Evolutionary conservation across 2,888 invertebrate species (phyloP).

Genomic region (Cantharis rufa): DNA sequence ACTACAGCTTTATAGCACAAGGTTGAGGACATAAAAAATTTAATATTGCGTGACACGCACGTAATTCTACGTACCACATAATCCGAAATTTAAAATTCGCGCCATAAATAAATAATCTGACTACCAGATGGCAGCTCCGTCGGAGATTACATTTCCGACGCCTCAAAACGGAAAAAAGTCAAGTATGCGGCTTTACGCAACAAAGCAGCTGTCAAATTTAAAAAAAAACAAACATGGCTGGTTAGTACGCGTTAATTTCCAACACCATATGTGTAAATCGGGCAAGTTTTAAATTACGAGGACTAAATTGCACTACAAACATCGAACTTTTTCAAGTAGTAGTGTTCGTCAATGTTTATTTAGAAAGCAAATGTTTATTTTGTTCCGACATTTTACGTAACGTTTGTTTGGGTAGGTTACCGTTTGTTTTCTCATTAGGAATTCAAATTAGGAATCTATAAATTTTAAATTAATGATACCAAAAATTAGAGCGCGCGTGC

Average conservation of each 20-base stretch:
- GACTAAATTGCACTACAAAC: not conserved
- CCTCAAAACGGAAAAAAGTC: too few relatives aligned
- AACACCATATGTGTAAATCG: not conserved
- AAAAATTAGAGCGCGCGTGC: not conserved
- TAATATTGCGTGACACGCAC: not conserved
- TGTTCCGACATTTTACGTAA: not conserved
- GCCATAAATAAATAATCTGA: not conserved
- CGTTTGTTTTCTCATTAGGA: not conserved
- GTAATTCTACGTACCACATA: not conserved
- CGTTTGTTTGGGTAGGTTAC: not conserved
- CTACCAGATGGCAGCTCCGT: not conserved
- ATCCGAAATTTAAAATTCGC: not conserved
- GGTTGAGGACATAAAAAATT: not conserved
- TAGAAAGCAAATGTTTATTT: not conserved
- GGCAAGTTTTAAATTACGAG: not conserved
- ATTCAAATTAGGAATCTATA: not conserved
- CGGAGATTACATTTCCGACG: too few relatives aligned
- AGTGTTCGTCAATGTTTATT: not conserved
- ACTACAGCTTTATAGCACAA: not conserved
- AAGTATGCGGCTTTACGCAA: not conserved
- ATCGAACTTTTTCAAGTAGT: not conserved
- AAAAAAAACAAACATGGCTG: not conserved
- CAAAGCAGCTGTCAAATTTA: not conserved
- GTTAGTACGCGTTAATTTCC: not conserved
- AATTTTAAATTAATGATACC: not conserved